Base-by-base conservation (phyloP, 1,140 invertebrate species). In the Macrobrachium rosenbergii region DNA sequence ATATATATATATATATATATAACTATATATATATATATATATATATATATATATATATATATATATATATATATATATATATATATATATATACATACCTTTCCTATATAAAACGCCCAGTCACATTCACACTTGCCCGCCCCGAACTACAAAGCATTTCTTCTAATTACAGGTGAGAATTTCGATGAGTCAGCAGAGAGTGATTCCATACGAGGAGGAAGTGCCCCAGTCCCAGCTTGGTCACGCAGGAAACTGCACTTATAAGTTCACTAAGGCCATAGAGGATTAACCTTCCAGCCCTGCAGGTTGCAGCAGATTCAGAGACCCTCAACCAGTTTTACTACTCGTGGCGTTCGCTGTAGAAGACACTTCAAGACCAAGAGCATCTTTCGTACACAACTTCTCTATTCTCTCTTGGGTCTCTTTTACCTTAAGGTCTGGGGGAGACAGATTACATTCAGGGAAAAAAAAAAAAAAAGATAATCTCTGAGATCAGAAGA, bases 191-290 rank as follows among this genome's bases (percentile, higher is more conserved):
- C 69, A 73, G 11, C 82, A 76, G 58, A n/a, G 72, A 16, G 73
- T 73, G 17, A 59, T 59, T 52, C 82, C 82, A 23, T 60, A 60
- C 45, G 82, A 83, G 72, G 72, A 75, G 82, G 82, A 83, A 16
- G 82, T 83, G 52, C 82, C 82, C 21, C 21, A 69, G 28, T 75
- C 82, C 6, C 82, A 83, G 69, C 37, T 83, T 5, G 63, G 23
- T 14, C 17, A 58, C 21, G 52, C 69, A 21, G 59, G 60, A 58
- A 83, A 83, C 82, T 83, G 82, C 59, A 76, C 69, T 59, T 83
- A 83, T 72, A 28, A 76, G 52, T 83, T 83, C 23, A 83, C 59
- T 23, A 83, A 83, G 72, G 58, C 59, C 52, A 28, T 17, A 10
- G 72, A 75, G 43, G 82, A 83, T 59, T 83, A 83, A 59, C 72